Percentiles rank a stretch among this genome's conserved stretches.
phyloP scores from a whole-genome alignment of 2,113 vertebrate genomes.

The Oreochromis spilurus region DNA sequence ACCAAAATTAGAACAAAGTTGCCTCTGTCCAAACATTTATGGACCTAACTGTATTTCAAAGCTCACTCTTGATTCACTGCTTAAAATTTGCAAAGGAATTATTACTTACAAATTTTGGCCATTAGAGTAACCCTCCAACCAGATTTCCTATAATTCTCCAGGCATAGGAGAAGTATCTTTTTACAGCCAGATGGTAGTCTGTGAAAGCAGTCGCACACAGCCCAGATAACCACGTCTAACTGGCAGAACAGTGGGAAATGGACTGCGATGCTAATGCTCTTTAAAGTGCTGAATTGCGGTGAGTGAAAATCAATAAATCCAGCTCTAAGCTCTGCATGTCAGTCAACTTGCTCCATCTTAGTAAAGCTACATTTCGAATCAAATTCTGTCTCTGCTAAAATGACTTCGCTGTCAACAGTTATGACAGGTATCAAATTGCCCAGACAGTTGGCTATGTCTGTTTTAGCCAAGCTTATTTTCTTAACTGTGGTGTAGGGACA shows the following conservation, averaged over 20 bases:
- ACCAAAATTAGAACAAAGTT: neutral
- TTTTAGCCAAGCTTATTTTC: neutral
- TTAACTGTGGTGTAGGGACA: neutral
- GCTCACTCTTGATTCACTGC: neutral
- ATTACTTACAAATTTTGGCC: neutral
- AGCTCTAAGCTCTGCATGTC: neutral
- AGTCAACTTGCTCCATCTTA: neutral
- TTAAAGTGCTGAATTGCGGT: neutral
- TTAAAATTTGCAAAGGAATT: neutral
- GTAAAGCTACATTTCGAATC: neutral
- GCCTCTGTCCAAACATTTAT: neutral
- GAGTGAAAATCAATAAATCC: conserved; percentile 6
- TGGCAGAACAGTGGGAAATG: neutral
- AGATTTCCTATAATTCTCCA: neutral
- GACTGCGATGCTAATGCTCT: neutral
- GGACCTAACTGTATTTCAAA: neutral
- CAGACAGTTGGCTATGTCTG: neutral
- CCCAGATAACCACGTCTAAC: neutral
- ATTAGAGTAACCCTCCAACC: neutral
- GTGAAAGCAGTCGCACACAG: neutral
- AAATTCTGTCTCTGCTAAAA: neutral
- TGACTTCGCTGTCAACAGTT: neutral
- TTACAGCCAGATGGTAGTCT: neutral
- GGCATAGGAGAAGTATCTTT: neutral
- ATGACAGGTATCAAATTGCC: neutral